These are phyloP conservation scores for Eptesicus fuscus DNA, from an alignment of 2,113 vertebrate species.

Conservation along the genomic window DNA sequence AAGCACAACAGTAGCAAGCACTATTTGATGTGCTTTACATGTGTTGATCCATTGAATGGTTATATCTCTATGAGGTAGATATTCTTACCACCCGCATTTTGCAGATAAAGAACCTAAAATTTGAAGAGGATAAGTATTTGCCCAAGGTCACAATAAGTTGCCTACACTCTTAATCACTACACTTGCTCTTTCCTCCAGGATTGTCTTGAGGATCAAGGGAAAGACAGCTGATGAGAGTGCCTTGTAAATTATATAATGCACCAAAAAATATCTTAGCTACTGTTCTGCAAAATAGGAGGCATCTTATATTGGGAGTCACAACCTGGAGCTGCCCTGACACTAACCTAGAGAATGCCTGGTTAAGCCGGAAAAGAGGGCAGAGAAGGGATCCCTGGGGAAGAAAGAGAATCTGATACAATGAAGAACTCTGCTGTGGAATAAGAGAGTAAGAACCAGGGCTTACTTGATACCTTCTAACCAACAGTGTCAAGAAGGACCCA, in stretches of 20 bases:
- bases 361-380: not conserved
- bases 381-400: not conserved
- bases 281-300: not conserved
- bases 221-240: not conserved
- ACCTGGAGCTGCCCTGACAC: not conserved
- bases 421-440: not conserved
- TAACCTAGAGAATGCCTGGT: not conserved
- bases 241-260: not conserved
- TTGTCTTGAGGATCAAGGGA: not conserved
- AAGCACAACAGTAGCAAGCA: not conserved
- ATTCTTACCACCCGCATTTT: not conserved
- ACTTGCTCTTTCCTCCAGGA: not conserved
- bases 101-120: not conserved
- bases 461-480: not conserved
- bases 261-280: not conserved
- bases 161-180: not conserved
- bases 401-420: not conserved
- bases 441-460: not conserved
- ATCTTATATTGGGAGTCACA: not conserved
- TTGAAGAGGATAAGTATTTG: not conserved
- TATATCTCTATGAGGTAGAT: not conserved
- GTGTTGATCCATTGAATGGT: not conserved
- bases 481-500: not conserved
- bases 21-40: not conserved
- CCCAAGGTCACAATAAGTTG: not conserved